Base-by-base conservation (phyloP, 2,888 invertebrate genomes). In the Nymphalis c-album region DNA sequence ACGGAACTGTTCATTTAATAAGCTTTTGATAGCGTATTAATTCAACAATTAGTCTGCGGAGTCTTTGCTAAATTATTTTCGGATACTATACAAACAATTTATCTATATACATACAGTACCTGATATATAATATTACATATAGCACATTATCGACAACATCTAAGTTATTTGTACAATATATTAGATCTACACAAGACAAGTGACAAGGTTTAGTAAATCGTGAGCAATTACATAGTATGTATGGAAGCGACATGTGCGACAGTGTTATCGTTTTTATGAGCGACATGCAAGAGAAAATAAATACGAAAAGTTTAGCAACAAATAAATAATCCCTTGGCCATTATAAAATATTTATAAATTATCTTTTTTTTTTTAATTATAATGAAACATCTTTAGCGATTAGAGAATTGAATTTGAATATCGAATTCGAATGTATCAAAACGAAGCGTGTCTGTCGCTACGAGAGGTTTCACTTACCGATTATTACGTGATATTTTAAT, bases 251-350 rank as follows among this genome's bases (percentile, higher is more conserved):
- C 13, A 51, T 26, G 20, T 26, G 13, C 10, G 13, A 13, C n/a
- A 35, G 18, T 4, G n/a, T n/a, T 17, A n/a, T n/a, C 6, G 26
- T 31, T 40, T 7, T 55, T 40, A 57, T 57, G 57, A 40, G n/a
- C 7, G 18, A 40, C 57, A 57, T 57, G 57, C 57, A 40, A 13
- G 40, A n/a, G 18, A 55, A 13, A 57, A 57, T 40, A 40, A 57
- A 57, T 40, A 57, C 18, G 18, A 8, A 17, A 17, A 10, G 13
- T 40, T 17, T 40, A 57, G 40, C 13, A 57, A 57, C 18, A 40
- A 57, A 57, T 18, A 35, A 55, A n/a, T 13, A 31, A 55, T 31
- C 16, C 22, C 26, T 55, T 7, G 53, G 53, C 31, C 53, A 31
- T 55, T 16, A 31, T 55, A 55, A 55, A 55, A 55, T 55, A 55